These are phyloP conservation scores for Furnarius figulus DNA, from an alignment of 2,113 vertebrate species.

Conservation along the genomic window DNA sequence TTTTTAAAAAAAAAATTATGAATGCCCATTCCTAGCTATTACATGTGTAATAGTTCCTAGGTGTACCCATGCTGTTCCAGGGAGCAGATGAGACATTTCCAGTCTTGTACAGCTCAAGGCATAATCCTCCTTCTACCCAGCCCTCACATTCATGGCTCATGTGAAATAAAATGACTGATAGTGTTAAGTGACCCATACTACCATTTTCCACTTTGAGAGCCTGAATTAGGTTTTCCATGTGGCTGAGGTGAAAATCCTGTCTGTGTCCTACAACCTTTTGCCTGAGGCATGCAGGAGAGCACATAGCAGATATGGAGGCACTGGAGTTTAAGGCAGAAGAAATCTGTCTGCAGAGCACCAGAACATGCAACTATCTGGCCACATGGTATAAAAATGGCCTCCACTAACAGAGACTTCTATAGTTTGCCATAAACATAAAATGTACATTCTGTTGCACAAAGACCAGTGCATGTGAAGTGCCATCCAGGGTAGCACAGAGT, in stretches of 20 bases:
- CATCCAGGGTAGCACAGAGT: background rate
- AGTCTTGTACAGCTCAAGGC: background rate
- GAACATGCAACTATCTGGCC: background rate
- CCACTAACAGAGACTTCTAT: background rate
- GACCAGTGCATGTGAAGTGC: background rate
- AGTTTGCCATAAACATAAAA: background rate
- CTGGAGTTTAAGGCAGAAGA: background rate
- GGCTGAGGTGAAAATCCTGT: background rate
- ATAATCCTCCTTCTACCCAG: background rate
- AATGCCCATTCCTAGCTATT: background rate
- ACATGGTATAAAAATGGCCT: background rate
- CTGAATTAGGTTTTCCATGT: conserved; percentile 45
- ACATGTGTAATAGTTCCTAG: background rate
- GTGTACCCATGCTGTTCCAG: background rate
- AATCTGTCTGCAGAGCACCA: background rate
- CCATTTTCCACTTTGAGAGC: background rate
- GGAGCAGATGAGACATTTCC: background rate
- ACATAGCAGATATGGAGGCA: background rate
- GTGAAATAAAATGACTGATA: background rate
- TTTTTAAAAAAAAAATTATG: background rate
- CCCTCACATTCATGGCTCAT: background rate
- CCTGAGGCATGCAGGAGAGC: background rate
- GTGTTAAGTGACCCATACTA: background rate
- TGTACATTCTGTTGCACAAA: background rate
- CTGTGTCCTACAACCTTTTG: background rate